These are phyloP conservation scores for Phalanger gymnotis DNA, from an alignment of 2,797 vertebrate genomes.

Conservation along the genomic window DNA sequence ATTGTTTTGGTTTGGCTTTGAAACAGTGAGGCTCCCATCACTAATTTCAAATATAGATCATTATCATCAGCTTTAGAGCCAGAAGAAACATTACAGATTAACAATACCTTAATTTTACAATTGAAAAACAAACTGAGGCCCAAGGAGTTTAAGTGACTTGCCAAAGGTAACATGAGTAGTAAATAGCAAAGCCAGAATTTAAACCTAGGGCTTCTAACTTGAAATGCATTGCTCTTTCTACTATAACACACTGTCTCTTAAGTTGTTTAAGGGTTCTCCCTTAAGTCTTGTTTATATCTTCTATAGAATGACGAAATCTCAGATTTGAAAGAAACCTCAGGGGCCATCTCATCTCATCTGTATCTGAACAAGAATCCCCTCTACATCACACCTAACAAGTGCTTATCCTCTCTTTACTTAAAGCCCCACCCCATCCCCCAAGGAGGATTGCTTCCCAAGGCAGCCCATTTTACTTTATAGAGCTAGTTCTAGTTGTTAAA, in stretches of 20 bases:
- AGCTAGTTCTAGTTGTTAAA: background rate
- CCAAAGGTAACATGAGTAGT: background rate
- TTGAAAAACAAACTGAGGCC: background rate
- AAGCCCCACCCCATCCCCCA: background rate
- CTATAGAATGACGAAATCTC: background rate
- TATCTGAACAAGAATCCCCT: background rate
- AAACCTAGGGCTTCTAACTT: background rate
- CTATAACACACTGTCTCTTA: background rate
- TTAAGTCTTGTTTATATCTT: background rate
- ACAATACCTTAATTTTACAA: background rate
- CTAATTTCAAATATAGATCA: background rate
- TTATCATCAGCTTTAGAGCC: background rate
- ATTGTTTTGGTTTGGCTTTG: background rate
- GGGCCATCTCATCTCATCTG: background rate
- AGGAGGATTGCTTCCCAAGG: background rate
- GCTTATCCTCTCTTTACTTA: background rate
- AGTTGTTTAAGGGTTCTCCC: background rate
- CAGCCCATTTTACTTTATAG: background rate
- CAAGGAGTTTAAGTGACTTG: background rate
- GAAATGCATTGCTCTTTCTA: background rate
- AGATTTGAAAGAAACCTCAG: background rate
- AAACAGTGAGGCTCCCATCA: background rate
- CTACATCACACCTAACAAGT: background rate
- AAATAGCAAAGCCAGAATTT: background rate
- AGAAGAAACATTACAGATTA: background rate